Conservation (phyloP, 2,113 vertebrate species). For the Tricholaema leucomelas region DNA sequence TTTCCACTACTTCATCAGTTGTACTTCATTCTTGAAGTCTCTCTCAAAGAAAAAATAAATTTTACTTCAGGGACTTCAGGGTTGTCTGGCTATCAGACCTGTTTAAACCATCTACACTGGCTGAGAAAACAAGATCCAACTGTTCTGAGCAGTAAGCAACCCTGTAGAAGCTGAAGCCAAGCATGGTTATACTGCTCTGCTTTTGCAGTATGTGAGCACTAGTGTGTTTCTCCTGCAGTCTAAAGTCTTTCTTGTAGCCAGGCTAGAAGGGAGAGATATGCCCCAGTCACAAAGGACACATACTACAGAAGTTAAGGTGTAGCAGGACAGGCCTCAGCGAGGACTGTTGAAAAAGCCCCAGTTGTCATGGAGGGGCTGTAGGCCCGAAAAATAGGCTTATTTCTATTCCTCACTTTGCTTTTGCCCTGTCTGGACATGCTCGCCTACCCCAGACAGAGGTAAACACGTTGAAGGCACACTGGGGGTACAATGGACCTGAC, state of each 20-base stretch:
- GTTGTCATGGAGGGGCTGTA: too few species aligned
- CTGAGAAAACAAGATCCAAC: constrained; percentile 39
- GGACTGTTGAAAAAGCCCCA: background rate
- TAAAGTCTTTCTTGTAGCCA: background rate
- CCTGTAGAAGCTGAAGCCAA: background rate
- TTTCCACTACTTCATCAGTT: background rate
- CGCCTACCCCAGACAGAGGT: too few species aligned
- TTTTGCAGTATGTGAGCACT: background rate
- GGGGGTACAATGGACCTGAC: too few species aligned
- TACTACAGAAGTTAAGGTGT: background rate
- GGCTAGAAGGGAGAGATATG: background rate
- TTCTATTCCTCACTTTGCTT: too few species aligned
- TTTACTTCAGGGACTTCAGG: constrained; percentile 11
- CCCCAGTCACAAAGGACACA: background rate
- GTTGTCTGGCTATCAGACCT: background rate
- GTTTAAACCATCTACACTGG: constrained; percentile 12
- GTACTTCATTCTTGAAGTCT: background rate
- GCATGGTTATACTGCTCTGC: background rate
- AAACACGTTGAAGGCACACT: too few species aligned
- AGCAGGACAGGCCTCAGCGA: background rate
- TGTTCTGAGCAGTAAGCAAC: background rate
- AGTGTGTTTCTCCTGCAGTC: background rate
- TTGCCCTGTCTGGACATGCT: too few species aligned
- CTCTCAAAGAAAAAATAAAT: background rate
- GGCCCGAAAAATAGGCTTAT: too few species aligned